Evolutionary conservation across 2,797 vertebrate genomes (phyloP).

Genomic region (Craterocephalus amniculus): DNA sequence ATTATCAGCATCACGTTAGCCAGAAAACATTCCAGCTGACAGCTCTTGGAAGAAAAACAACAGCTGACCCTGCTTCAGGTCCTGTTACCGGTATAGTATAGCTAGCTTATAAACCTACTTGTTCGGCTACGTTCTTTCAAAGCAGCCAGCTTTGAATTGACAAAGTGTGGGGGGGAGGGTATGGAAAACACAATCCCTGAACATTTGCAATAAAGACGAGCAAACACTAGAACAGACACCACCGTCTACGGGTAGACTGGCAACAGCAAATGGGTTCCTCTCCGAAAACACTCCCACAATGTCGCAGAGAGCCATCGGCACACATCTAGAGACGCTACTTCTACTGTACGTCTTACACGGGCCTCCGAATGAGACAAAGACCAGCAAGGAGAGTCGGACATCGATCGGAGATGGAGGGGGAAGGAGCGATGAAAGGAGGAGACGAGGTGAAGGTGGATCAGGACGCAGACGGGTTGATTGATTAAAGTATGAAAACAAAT

Average conservation of each 20-base stretch:
- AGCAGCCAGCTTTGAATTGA: constrained; percentile 41
- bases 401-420: constrained; percentile 47
- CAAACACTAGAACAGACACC: constrained; percentile 64
- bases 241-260: constrained; percentile 49
- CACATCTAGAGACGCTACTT: constrained; percentile 48
- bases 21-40: constrained; percentile 9
- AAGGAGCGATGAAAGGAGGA: constrained; percentile 42
- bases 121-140: constrained; percentile 21
- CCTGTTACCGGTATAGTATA: constrained; percentile 30
- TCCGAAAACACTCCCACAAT: constrained; percentile 20
- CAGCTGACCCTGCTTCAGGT: constrained; percentile 48
- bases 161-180: constrained; percentile 11
- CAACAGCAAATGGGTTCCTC: constrained; percentile 54
- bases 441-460: constrained; percentile 69
- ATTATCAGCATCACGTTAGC: constrained; percentile 7
- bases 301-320: constrained; percentile 28
- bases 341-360: constrained; percentile 54
- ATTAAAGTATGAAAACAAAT: constrained; percentile 68
- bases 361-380: constrained; percentile 40
- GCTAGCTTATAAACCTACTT: constrained; percentile 51
- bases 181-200: constrained; percentile 69
- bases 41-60: constrained; percentile 7
- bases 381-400: constrained; percentile 51
- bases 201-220: constrained; percentile 62
- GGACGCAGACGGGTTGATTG: constrained; percentile 72